A percentile compares a stretch with the other conserved stretches of the same genome.
Conservation (phyloP, 2,888 invertebrate species). For the Lithophane socia region DNA sequence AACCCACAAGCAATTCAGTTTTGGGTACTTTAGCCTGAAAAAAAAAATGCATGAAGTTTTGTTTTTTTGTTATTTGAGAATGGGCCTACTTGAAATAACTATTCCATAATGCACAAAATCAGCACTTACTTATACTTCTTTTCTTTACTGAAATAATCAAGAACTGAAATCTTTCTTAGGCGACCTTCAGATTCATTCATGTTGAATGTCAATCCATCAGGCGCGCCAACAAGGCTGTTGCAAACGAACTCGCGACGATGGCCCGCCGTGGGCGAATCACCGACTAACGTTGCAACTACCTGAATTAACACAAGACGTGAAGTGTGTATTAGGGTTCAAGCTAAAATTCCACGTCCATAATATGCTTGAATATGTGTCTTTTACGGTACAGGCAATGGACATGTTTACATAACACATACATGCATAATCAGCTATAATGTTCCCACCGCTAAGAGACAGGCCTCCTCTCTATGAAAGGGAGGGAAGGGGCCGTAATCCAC, state of each 20-base stretch:
- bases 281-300: slow-evolving; percentile 80
- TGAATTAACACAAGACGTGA: slow-evolving; percentile 52
- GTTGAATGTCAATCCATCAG: slow-evolving; percentile 70
- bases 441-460: too few relatives aligned
- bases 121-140: slow-evolving; percentile 77
- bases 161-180: slow-evolving; percentile 71
- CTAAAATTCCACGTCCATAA: neutral
- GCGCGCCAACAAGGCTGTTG: slow-evolving; percentile 74
- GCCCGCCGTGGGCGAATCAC: slow-evolving; percentile 61
- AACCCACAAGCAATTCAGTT: slow-evolving; percentile 96
- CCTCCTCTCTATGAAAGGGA: too few relatives aligned
- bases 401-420: too few relatives aligned
- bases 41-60: neutral
- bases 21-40: slow-evolving; percentile 89
- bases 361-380: neutral
- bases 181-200: slow-evolving; percentile 66
- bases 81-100: neutral
- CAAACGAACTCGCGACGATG: slow-evolving; percentile 81
- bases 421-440: too few relatives aligned
- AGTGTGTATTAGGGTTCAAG: neutral
- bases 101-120: neutral
- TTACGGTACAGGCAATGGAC: neutral
- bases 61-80: too few relatives aligned
- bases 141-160: slow-evolving; percentile 76
- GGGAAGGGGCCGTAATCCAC: too few relatives aligned